Base-by-base conservation (phyloP, 30 jellyfish, hydroid and myxozoan genomes). In the Nemopilema nomurai region DNA sequence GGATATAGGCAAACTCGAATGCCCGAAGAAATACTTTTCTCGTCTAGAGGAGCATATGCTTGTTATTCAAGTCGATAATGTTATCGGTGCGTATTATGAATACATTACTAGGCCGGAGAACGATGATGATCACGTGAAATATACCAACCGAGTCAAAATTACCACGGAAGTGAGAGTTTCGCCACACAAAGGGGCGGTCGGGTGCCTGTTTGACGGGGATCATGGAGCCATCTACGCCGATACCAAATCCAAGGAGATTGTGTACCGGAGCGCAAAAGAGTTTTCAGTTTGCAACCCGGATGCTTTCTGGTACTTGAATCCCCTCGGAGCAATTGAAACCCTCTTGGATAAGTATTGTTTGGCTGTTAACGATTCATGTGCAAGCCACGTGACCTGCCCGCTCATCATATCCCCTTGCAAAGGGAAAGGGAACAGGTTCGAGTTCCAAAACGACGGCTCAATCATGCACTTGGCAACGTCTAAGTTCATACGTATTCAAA, bases 131-230 rank as follows among this genome's bases (percentile, higher is more conserved):
- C 20, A 9, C 17, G 76, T 67, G 21, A 20, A 23, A 20, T 67
- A 67, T 32, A 17, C 32, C 76, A 41, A 64, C 32, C 28, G 69
- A 25, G 20, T 74, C 26, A 25, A 4, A 18, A 49, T 70, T 16
- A 74, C 79, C 49, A 49, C 65, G 57, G 32, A 67, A 23, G 69
- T 8, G 51, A 33, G 62, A 22, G 64, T 53, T 3, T n/a, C 65
- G 70, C 67, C 74, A 53, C 49, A 49, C 23, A 28, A 17, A 32
- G 78, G 67, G 17, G 67, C 28, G 13, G 65, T 81, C n/a, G 90
- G 90, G 13, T 81, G 90, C 24, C 20, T 81, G n/a, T 27, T 67
- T 19, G 33, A 68, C 49, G 75, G 51, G 17, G 69, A 52, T 31
- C 28, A 29, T 16, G 68, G 64, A 77, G 65, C 64, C 67, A 17